Evolutionary conservation across 2,888 invertebrate genomes (phyloP), one percentile per base, ranked within the genome.

Genomic region (Apoda limacodes): DNA sequence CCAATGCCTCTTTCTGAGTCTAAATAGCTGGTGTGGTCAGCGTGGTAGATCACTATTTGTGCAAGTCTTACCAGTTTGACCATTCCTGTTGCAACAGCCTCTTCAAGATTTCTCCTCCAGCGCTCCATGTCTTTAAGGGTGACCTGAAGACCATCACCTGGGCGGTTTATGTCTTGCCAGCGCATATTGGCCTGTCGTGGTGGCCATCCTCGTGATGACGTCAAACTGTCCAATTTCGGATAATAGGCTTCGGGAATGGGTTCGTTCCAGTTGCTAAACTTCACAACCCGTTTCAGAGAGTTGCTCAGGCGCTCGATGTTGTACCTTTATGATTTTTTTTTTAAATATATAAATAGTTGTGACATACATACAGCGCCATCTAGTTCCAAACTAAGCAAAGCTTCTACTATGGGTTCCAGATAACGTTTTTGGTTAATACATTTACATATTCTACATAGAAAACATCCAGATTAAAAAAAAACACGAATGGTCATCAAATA

Each of bases 181-280:
- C 46, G 37, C 51, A 86, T 83, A 39, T 84, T 83, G 10, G 83
- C 68, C 10, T 85, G 83, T 17, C 92, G 83, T 1, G 89, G 83
- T 0, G 92, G 89, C 85, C 88, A 92, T 0, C 87, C 84, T 13
- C 91, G 84, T 30, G 89, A 88, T 22, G 84, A 81, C 1, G 84
- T 86, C 44, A 86, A 62, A 38, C 88, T 88, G 61, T 92, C 87
- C 21, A 93, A 68, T 68, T 93, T 93, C 0, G 92, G 89, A 68
- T 88, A 93, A 55, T 93, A 93, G 0, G 88, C 92, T 55, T 93
- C 92, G 0, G 81, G 68, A 28, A 93, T 87, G 0, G 88, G 85
- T 4, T 86, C 87, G 6, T 86, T 82, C 62, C 88, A 85, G 59
- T 90, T 87, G 37, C 81, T 83, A 28, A 89, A 83, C 6, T 86